Conservation (phyloP, 2,888 invertebrate genomes). For the Plagodis dolabraria region DNA sequence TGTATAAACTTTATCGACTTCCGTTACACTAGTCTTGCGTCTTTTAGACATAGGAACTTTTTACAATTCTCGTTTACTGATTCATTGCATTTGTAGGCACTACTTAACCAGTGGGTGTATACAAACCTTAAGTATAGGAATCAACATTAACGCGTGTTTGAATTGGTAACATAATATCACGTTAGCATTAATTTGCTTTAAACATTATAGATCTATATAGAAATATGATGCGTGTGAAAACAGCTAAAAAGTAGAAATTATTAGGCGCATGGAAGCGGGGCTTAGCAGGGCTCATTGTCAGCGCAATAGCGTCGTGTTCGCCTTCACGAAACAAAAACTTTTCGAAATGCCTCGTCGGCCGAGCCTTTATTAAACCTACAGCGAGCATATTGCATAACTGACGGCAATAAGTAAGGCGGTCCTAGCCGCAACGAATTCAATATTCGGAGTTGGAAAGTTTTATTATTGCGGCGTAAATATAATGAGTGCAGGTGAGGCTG, state of each 20-base stretch:
- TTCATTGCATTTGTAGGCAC: too few relatives aligned
- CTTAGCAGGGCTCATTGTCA: constrained; percentile 71
- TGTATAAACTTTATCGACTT: too few relatives aligned
- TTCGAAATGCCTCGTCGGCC: constrained; percentile 72
- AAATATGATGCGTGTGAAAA: too few relatives aligned
- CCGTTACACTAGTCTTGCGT: too few relatives aligned
- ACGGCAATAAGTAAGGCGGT: constrained; percentile 80
- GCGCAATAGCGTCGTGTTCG: constrained; percentile 67
- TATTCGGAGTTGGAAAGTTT: constrained; percentile 83
- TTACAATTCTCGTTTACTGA: too few relatives aligned
- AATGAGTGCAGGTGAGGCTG: constrained; percentile 82
- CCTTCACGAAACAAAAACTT: constrained; percentile 81
- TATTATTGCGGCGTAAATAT: constrained; percentile 84
- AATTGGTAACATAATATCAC: too few relatives aligned
- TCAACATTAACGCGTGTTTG: too few relatives aligned
- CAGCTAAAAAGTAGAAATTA: constrained; percentile 48
- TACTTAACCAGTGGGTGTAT: too few relatives aligned
- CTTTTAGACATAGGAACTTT: too few relatives aligned
- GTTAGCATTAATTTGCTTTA: too few relatives aligned
- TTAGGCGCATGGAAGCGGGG: constrained; percentile 61
- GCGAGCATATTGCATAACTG: constrained; percentile 79
- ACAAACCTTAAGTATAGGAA: too few relatives aligned
- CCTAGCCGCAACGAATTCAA: constrained; percentile 78
- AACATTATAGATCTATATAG: too few relatives aligned
- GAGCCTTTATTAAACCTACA: constrained; percentile 76